A percentile compares a stretch with the other conserved stretches of the same genome.
These are phyloP conservation scores for Drosophila rubida DNA, from an alignment of 2,888 invertebrate species.

Conservation along the genomic window DNA sequence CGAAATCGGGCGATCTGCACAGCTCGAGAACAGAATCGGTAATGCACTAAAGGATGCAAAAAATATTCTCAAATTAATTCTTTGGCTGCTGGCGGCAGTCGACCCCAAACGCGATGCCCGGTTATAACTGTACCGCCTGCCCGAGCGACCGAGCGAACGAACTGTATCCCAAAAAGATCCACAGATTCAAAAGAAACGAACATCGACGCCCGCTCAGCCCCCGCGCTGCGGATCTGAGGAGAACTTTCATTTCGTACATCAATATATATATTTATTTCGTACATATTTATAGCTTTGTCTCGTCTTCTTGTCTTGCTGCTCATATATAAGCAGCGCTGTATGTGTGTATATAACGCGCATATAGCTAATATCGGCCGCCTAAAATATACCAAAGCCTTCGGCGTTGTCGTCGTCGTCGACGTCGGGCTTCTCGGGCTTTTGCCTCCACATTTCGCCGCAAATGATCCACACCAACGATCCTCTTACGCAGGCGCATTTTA, in stretches of 20 bases:
- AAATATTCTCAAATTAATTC: constrained; percentile 82
- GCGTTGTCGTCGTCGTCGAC: constrained; percentile 22
- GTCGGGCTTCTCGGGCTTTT: constrained; percentile 34
- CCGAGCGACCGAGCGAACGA: constrained; percentile 16
- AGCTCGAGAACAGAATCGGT: constrained; percentile 84
- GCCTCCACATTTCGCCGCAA: constrained; percentile 52
- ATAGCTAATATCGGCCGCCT: constrained; percentile 58
- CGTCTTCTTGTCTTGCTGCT: constrained; percentile 64
- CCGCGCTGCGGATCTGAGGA: constrained; percentile 16
- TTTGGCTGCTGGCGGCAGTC: constrained; percentile 30
- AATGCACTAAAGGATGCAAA: constrained; percentile 86
- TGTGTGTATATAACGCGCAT: constrained; percentile 34
- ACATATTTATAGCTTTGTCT: constrained; percentile 77
- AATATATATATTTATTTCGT: constrained; percentile 47
- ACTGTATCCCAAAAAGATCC: constrained; percentile 43
- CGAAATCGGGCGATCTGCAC: constrained; percentile 80
- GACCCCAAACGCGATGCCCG: constrained; percentile 46
- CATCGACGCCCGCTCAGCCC: constrained; percentile 13
- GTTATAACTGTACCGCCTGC: constrained; percentile 60
- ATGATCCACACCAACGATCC: constrained; percentile 62
- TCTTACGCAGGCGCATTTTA: constrained; percentile 69
- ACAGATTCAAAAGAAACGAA: constrained; percentile 33
- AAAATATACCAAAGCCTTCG: constrained; percentile 58
- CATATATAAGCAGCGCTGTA: constrained; percentile 14
- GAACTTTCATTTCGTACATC: constrained; percentile 66